Evolutionary conservation across 2,797 vertebrate species (phyloP).

Genomic region (Xiphorhynchus erythropygius): DNA sequence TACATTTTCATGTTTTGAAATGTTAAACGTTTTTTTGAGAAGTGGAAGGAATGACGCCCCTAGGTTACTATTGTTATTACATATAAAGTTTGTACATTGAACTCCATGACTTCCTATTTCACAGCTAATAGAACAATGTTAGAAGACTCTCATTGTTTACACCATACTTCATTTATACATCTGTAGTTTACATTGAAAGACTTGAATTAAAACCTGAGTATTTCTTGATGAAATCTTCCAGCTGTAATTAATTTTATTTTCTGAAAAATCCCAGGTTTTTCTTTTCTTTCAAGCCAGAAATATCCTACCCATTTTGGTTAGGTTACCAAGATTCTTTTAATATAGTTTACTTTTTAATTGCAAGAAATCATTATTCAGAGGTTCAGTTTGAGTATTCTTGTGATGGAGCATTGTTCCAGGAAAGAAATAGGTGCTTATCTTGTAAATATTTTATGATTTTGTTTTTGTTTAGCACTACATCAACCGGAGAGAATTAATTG

Average conservation of each 20-base stretch:
- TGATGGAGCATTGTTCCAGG: neutral
- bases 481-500: neutral
- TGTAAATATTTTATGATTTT: neutral
- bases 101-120: neutral
- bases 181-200: neutral
- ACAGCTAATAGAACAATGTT: neutral
- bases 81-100: neutral
- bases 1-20: neutral
- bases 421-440: neutral
- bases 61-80: neutral
- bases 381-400: neutral
- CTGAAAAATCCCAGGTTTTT: accelerated
- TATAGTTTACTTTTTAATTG: neutral
- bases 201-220: neutral
- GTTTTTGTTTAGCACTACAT: neutral
- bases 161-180: neutral
- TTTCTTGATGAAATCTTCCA: neutral
- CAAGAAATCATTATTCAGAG: neutral
- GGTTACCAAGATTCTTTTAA: neutral
- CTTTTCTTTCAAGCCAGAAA: neutral
- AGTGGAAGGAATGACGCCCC: neutral
- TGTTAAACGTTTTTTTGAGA: neutral
- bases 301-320: neutral
- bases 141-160: neutral
- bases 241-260: neutral